Base-by-base conservation (phyloP, 2,888 invertebrate genomes). In the Eumacrocentrus americanus region DNA sequence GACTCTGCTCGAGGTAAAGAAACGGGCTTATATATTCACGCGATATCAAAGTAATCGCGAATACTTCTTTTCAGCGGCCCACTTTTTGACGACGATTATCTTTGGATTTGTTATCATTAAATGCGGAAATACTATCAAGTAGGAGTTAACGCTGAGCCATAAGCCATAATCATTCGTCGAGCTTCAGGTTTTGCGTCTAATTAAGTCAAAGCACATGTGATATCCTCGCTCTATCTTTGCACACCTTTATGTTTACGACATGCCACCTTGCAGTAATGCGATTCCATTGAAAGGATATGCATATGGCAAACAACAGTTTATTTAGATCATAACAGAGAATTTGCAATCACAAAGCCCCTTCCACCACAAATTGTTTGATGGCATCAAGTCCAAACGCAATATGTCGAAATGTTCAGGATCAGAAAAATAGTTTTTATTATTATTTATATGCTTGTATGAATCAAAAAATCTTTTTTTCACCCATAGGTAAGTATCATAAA, bases 401-500 rank as follows among this genome's bases (percentile, higher is more conserved):
- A 20, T n/a, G n/a, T n/a, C n/a, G n/a, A n/a, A n/a, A n/a, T n/a
- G n/a, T n/a, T n/a, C n/a, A 6, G 29, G 9, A 29, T 29, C 29
- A 44, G 16, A 16, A 20, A 20, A 16, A 20, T 44, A 16, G 16
- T 44, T 9, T 22, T 20, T 20, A 44, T 20, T 9, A 44, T n/a
- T 18, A 20, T 16, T 16, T 18, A 22, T 20, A 16, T n/a, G 16
- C 16, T 11, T 20, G 44, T n/a, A n/a, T n/a, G n/a, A 34, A 18
- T 50, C 35, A n/a, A 18, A 37, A 37, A 35, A 20, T 38, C 18
- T 60, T 34, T 47, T 40, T 16, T 42, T 66, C 63, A 69, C 50
- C 69, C 72, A 51, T 78, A 79, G 9, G 78, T 72, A 51, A 78
- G 60, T 61, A 78, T 75, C 67, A 78, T 63, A 64, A 78, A 77